phyloP scores from a whole-genome alignment of 2,888 invertebrate genomes.

The Trachelus troglodyta region DNA sequence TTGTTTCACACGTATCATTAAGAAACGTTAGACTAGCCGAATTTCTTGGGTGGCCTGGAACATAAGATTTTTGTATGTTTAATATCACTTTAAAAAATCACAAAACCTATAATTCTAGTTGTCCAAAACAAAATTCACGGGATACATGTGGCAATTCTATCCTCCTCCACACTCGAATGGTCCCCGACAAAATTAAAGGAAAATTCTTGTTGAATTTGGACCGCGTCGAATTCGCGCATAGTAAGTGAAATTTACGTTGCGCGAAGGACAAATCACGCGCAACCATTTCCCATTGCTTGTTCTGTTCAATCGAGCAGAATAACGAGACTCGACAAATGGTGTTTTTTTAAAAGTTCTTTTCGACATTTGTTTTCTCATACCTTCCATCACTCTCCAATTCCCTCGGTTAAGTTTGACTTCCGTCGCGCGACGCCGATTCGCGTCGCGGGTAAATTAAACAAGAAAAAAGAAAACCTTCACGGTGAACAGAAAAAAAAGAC shows the following conservation, averaged over 20 bases:
- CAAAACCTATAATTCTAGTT: not conserved
- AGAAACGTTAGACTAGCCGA: not conserved
- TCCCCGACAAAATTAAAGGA: not conserved
- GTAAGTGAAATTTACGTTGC: not conserved
- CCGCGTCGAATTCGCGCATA: not conserved
- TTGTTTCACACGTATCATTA: not conserved
- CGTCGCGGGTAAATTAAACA: not conserved
- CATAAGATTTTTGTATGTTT: not conserved
- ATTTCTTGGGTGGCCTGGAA: not conserved
- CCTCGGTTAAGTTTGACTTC: not conserved
- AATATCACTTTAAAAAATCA: not conserved
- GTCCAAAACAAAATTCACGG: not conserved
- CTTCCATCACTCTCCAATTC: not conserved
- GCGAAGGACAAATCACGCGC: slow-evolving; percentile 1
- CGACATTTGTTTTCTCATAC: not conserved
- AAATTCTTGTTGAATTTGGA: not conserved
- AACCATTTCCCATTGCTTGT: slow-evolving; percentile 4
- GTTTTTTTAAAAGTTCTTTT: not conserved
- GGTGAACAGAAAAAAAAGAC: not conserved
- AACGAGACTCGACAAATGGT: slow-evolving; percentile 10
- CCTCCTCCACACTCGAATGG: not conserved
- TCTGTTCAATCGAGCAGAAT: slow-evolving; percentile 23
- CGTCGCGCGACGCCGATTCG: not conserved
- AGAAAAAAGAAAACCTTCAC: not conserved
- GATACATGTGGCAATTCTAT: not conserved